Evolutionary conservation across 2,113 vertebrate genomes (phyloP).

Genomic region (Guaruba guarouba): DNA sequence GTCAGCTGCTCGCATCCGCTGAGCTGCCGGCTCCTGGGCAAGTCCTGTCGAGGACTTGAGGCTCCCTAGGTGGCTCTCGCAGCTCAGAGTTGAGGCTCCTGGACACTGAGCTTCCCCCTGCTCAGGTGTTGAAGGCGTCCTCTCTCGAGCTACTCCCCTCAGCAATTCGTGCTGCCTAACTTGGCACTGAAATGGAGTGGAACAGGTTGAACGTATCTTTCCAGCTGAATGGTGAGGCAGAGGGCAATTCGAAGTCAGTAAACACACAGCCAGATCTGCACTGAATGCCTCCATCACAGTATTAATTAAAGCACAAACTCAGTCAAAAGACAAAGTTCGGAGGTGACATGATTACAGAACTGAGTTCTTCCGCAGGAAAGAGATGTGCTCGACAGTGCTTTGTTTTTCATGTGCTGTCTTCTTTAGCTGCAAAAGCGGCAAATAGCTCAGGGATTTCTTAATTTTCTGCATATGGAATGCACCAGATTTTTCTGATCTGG

Average conservation of each 20-base stretch:
- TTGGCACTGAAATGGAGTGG: accelerated
- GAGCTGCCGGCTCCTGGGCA: too few relatives aligned
- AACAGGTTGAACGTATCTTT: accelerated
- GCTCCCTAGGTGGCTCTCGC: too few relatives aligned
- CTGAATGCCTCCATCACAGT: background rate
- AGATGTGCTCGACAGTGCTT: accelerated
- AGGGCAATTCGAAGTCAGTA: background rate
- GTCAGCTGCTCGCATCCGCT: too few relatives aligned
- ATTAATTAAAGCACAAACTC: background rate
- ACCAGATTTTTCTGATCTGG: background rate
- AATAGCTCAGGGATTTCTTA: background rate
- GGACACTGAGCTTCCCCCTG: too few relatives aligned
- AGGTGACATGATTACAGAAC: background rate
- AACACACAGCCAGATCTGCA: background rate
- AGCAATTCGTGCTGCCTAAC: background rate
- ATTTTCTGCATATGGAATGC: background rate
- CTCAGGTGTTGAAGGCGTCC: too few relatives aligned
- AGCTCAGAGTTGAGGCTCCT: too few relatives aligned
- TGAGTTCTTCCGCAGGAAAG: background rate
- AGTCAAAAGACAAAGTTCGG: background rate
- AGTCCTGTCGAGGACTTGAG: too few relatives aligned
- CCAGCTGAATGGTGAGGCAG: background rate
- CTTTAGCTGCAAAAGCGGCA: background rate
- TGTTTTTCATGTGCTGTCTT: background rate
- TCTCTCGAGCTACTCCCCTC: too few relatives aligned